These are phyloP conservation scores for Aphodius sticticus DNA, from an alignment of 2,888 invertebrate genomes.

Conservation along the genomic window DNA sequence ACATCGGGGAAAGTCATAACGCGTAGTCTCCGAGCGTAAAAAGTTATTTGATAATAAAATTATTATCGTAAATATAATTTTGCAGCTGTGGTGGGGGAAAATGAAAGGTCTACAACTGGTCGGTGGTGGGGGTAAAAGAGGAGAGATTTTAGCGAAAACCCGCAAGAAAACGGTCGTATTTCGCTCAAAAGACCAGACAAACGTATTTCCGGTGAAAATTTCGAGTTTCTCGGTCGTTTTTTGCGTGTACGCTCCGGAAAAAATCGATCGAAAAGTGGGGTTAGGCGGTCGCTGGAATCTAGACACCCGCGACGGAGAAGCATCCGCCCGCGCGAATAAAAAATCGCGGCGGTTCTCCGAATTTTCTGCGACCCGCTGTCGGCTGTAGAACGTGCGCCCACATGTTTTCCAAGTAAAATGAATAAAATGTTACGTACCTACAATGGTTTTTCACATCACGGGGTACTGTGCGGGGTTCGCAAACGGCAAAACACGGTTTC, in stretches of 20 bases:
- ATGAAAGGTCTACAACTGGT: constrained; percentile 33
- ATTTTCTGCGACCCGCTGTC: constrained; percentile 41
- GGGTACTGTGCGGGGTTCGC: constrained; percentile 59
- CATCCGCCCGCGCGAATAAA: constrained; percentile 32
- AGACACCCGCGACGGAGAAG: constrained; percentile 40
- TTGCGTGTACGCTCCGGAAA: constrained; percentile 41
- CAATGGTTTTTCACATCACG: constrained; percentile 59
- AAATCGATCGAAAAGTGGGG: constrained; percentile 60
- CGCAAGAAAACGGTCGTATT: constrained; percentile 20
- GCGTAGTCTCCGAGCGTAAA: background rate
- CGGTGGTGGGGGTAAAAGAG: constrained; percentile 46
- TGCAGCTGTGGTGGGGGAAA: constrained; percentile 43
- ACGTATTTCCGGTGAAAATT: constrained; percentile 28
- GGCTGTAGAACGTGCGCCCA: constrained; percentile 47
- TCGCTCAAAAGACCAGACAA: constrained; percentile 51
- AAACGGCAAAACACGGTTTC: constrained; percentile 58
- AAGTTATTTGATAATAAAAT: constrained; percentile 36
- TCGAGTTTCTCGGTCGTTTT: background rate
- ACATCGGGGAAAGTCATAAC: too few relatives aligned
- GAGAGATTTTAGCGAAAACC: constrained; percentile 41
- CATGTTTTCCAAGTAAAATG: constrained; percentile 61
- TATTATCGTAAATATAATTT: constrained; percentile 34
- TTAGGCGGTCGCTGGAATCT: constrained; percentile 51
- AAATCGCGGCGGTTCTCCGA: constrained; percentile 46
- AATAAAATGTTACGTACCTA: constrained; percentile 63